Percentiles rank a stretch among this genome's conserved stretches.
These are phyloP conservation scores for Acronicta psi DNA, from an alignment of 2,888 invertebrate genomes.

Conservation along the genomic window DNA sequence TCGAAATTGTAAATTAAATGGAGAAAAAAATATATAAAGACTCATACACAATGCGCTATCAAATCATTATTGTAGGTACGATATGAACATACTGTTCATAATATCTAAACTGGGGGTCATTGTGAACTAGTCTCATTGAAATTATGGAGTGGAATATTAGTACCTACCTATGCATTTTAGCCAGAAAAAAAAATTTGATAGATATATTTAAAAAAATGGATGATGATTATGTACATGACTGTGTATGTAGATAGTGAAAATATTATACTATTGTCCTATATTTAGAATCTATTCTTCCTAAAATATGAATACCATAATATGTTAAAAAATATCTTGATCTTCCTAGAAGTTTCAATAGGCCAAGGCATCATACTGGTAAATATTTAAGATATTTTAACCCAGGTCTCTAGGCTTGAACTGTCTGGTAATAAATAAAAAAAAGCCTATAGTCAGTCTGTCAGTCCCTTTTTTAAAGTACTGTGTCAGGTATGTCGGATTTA, in stretches of 20 bases:
- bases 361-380: too few species aligned
- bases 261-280: constrained; percentile 19
- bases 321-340: background rate
- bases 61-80: too few species aligned
- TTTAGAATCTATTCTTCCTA: constrained; percentile 20
- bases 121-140: constrained; percentile 4
- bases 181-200: constrained; percentile 29
- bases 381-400: too few species aligned
- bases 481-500: too few species aligned
- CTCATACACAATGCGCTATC: background rate
- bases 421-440: too few species aligned
- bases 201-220: constrained; percentile 21
- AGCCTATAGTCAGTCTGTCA: too few species aligned
- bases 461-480: too few species aligned
- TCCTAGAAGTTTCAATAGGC: background rate
- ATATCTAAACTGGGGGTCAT: too few species aligned
- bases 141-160: constrained; percentile 31
- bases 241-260: constrained; percentile 48
- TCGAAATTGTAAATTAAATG: background rate
- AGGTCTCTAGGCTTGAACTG: too few species aligned
- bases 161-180: constrained; percentile 21
- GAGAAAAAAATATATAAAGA: background rate
- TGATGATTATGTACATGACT: constrained; percentile 38
- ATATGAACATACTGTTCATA: too few species aligned
- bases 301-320: background rate